Base-by-base conservation (phyloP, 2,797 vertebrate species). In the Acridotheres tristis region DNA sequence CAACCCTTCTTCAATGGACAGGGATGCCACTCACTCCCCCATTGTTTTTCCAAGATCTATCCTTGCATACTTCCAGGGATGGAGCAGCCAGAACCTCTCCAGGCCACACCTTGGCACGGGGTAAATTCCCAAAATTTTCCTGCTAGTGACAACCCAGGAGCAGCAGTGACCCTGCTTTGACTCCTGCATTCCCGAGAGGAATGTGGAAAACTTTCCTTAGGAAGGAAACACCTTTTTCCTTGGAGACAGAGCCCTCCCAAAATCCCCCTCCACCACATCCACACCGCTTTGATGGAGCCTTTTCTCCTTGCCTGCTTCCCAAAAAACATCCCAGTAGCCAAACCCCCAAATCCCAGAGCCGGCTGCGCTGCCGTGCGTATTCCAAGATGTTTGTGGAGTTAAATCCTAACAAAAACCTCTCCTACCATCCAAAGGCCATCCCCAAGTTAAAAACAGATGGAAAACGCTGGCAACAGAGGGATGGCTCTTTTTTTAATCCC, bases 391-490 rank as follows among this genome's bases (percentile, higher is more conserved):
- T 92, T 90, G 85, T n/a, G 68, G 82, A 57, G 69, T 65, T 84
- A 81, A 91, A 93, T 80, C 90, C 97, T 94, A 84, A 78, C 30
- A 88, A 91, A 94, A 82, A 50, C 72, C 85, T 86, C 71, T 66
- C 91, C 88, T 72, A 42, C 90, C 90, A 91, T 95, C 95, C 93
- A 87, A 47, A 97, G 93, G 81, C 92, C 94, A 95, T 95, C 96
- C 89, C 81, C 78, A 68, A 79, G 93, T 94, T 92, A 94, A 94
- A 96, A 93, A 77, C 94, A 96, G 90, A 97, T 91, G 88, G 94
- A 90, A 91, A 91, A 94, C 34, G 58, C 73, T 96, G 95, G 97
- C 91, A 68, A 43, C 23, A 9, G 48, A 66, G 83, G 15, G 34
- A 54, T 63, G 26, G 9, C 7, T 38, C 42, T n/a, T 48, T 73